A percentile compares a stretch with the other conserved stretches of the same genome.
phyloP scores from a whole-genome alignment of 2,113 vertebrate genomes.

The Emydocephalus ijimae region DNA sequence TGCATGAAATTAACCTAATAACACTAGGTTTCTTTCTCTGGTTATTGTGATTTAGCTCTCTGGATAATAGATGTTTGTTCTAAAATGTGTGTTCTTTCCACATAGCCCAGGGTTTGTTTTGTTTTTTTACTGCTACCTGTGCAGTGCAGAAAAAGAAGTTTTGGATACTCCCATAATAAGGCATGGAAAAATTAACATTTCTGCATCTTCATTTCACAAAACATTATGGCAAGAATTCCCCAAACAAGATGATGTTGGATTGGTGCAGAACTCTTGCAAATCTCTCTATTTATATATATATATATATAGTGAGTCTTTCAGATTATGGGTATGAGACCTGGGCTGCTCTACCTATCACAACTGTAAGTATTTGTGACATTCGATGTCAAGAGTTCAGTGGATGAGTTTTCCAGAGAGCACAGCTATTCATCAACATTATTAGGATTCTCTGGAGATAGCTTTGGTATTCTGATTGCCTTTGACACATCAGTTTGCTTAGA shows the following conservation, averaged over 20 bases:
- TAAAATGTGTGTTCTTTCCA: not conserved
- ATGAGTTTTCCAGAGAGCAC: slow-evolving; percentile 54
- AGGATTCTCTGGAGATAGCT: slow-evolving; percentile 70
- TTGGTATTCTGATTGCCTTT: slow-evolving; percentile 65
- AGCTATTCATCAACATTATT: slow-evolving; percentile 74
- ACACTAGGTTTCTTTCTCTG: not conserved
- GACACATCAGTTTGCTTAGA: slow-evolving; percentile 77
- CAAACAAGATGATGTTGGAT: not conserved
- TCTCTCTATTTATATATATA: not conserved
- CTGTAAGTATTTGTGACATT: slow-evolving; percentile 69
- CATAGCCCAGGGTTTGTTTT: not conserved
- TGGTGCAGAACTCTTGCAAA: not conserved
- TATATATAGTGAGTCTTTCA: not conserved
- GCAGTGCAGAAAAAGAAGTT: not conserved
- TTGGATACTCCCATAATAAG: not conserved
- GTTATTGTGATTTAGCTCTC: not conserved
- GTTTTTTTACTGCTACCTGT: not conserved
- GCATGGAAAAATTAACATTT: not conserved
- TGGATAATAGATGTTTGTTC: not conserved
- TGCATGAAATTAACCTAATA: not conserved
- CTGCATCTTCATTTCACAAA: not conserved
- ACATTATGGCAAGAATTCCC: not conserved
- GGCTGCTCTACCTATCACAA: slow-evolving; percentile 43
- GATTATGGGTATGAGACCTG: slow-evolving; percentile 36
- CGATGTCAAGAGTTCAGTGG: slow-evolving; percentile 64